Base-by-base conservation (phyloP, 2,113 vertebrate genomes). In the Rallus limicola region DNA sequence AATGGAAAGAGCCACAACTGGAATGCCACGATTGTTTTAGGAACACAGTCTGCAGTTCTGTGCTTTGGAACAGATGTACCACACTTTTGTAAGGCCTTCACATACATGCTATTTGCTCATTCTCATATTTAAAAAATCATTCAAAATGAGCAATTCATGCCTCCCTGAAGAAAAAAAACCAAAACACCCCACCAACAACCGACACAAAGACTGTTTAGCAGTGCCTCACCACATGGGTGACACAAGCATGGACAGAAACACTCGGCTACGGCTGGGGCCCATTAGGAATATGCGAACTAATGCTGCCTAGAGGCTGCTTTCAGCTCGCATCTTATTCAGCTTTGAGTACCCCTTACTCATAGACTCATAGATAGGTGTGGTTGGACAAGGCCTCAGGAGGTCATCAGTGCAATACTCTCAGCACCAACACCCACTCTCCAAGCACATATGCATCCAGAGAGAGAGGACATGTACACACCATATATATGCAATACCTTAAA, bases 11-110 rank as follows among this genome's bases (percentile, higher is more conserved):
- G 82, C 88, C 93, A 88, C n/a, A 70, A 18, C 44, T 46, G 44
- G 44, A 76, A 92, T 69, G 34, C 69, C 53, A 28, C 72, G 69
- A 4, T 67, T 92, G 70, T 82, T 82, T 56, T 16, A 74, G 85
- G 64, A 85, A 70, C 80, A 38, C 4, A 53, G 64, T 58, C 71
- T 90, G 71, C 55, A 17, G 38, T 87, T 56, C 1, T 16, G 31
- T 93, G 63, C 90, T 93, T 89, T 60, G 56, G 81, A 95, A 81
- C 85, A 95, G 59, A 90, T 59, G 75, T 59, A 59, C 71, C 38
- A 20, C 21, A 8, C 40, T 56, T 59, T 68, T 79, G 1, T 14
- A 63, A 21, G 55, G 59, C 31, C 59, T 42, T 94, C 59, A 55
- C 44, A 78, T 59, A 55, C 9, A n/a, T 55, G 24, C 46, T 48